These are phyloP conservation scores for Lucinisca nassula DNA, from an alignment of 2,888 invertebrate genomes.

Conservation along the genomic window DNA sequence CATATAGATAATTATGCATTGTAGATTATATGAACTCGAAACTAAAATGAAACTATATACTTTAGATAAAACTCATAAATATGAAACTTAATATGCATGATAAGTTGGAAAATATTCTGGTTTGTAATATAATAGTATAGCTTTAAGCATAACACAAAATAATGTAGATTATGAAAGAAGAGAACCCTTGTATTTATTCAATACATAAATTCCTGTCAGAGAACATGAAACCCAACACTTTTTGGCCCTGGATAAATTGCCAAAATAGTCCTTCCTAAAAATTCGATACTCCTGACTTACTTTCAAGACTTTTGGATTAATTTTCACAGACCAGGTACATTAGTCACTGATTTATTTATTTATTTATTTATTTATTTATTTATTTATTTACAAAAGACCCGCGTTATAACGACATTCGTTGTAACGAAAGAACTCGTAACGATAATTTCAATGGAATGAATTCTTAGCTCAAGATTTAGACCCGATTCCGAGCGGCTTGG, in stretches of 20 bases:
- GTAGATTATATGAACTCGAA: background rate
- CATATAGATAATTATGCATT: background rate
- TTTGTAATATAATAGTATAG: background rate
- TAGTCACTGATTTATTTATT: too few species aligned
- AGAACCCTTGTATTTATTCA: background rate
- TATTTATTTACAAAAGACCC: too few species aligned
- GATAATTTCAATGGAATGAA: too few species aligned
- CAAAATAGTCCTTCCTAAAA: background rate
- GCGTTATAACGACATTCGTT: too few species aligned
- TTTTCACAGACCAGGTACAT: too few species aligned
- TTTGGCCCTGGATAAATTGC: background rate
- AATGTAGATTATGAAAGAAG: background rate
- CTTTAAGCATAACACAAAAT: background rate
- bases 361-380: too few species aligned
- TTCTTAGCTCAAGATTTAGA: too few species aligned
- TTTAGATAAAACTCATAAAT: slow-evolving; percentile 2
- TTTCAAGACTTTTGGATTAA: too few species aligned
- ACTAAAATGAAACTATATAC: background rate
- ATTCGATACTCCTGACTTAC: background rate
- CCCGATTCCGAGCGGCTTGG: too few species aligned
- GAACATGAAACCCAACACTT: background rate
- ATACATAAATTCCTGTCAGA: background rate
- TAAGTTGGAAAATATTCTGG: background rate
- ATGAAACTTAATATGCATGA: background rate
- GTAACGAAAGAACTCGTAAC: too few species aligned